Conservation (phyloP, 2,797 vertebrate species). For the Molossus molossus region DNA sequence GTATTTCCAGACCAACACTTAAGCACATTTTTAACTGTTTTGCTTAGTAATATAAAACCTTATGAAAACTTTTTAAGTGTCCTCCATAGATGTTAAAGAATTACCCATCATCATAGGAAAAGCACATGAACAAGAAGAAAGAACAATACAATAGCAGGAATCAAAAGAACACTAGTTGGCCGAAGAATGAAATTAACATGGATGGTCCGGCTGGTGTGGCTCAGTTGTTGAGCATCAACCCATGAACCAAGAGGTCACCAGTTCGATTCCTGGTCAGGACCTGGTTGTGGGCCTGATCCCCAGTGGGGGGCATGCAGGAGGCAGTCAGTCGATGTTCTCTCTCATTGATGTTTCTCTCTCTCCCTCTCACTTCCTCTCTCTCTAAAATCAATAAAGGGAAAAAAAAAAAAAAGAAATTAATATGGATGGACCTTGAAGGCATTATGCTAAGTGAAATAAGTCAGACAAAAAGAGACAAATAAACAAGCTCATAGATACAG, state of each 20-base stretch:
- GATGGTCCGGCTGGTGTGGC: too few relatives aligned
- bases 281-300: too few relatives aligned
- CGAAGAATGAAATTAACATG: not conserved
- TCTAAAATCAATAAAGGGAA: too few relatives aligned
- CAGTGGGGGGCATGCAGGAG: too few relatives aligned
- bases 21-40: slow-evolving; percentile 25
- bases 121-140: not conserved
- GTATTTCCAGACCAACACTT: not conserved
- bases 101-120: not conserved
- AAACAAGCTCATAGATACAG: not conserved
- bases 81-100: slow-evolving; percentile 29
- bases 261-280: too few relatives aligned
- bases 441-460: not conserved
- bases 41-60: not conserved
- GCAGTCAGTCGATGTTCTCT: too few relatives aligned
- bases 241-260: too few relatives aligned
- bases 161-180: not conserved
- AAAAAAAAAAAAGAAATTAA: too few relatives aligned
- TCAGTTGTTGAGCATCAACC: too few relatives aligned
- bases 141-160: not conserved
- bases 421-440: too few relatives aligned
- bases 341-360: too few relatives aligned
- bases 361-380: too few relatives aligned
- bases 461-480: not conserved
- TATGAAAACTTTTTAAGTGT: not conserved